phyloP scores from a whole-genome alignment of 2,888 invertebrate genomes.

The Papilio demoleus region DNA sequence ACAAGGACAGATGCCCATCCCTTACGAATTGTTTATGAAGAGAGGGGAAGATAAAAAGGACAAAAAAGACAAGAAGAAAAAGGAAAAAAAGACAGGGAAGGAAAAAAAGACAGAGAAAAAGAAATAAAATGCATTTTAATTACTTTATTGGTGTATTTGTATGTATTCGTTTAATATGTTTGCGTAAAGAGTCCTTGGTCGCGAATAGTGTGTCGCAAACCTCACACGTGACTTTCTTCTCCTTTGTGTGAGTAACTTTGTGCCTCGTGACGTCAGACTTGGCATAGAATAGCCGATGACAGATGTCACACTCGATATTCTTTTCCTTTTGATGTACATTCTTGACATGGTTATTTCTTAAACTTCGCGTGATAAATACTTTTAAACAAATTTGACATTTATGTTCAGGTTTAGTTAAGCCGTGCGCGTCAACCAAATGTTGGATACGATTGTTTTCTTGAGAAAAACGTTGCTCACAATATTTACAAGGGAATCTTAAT shows the following conservation, averaged over 20 bases:
- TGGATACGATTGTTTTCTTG: slow-evolving; percentile 61
- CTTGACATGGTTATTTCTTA: slow-evolving; percentile 70
- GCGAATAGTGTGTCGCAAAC: slow-evolving; percentile 66
- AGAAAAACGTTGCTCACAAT: slow-evolving; percentile 62
- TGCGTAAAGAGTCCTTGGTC: slow-evolving; percentile 67
- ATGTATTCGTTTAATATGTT: slow-evolving; percentile 56
- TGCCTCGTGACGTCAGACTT: slow-evolving; percentile 68
- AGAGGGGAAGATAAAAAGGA: slow-evolving; percentile 44
- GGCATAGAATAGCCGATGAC: slow-evolving; percentile 68
- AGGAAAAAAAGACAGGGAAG: not conserved
- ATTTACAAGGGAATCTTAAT: slow-evolving; percentile 62
- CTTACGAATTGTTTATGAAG: slow-evolving; percentile 55
- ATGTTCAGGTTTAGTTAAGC: slow-evolving; percentile 61
- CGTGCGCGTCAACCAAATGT: slow-evolving; percentile 65
- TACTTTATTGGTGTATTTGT: slow-evolving; percentile 9
- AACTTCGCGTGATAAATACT: slow-evolving; percentile 65
- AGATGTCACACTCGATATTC: slow-evolving; percentile 67
- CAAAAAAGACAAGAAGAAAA: not conserved
- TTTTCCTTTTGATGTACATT: slow-evolving; percentile 72
- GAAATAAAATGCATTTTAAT: not conserved
- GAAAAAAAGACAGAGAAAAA: not conserved
- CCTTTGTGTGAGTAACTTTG: slow-evolving; percentile 67
- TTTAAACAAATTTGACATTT: slow-evolving; percentile 65
- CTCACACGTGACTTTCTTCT: slow-evolving; percentile 63
- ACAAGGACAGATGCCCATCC: slow-evolving; percentile 57